Evolutionary conservation across 2,888 invertebrate species (phyloP).

Genomic region (Agrochola macilenta): DNA sequence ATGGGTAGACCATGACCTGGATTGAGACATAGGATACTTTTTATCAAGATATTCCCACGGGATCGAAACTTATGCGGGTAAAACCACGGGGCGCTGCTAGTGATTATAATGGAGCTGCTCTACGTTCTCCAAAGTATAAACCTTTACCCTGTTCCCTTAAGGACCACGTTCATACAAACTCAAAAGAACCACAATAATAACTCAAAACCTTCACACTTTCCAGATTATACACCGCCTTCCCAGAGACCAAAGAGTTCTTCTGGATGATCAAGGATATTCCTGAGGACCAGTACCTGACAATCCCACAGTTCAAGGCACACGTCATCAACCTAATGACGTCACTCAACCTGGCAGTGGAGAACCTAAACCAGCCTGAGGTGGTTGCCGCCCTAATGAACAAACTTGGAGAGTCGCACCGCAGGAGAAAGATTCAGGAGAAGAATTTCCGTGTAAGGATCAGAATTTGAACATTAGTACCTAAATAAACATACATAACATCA

Average conservation of each 20-base stretch:
- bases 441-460: constrained; percentile 81
- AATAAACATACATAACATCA: no score
- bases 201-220: constrained; percentile 10
- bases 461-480: background rate
- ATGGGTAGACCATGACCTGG: no score
- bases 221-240: constrained; percentile 83
- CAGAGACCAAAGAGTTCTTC: constrained; percentile 85
- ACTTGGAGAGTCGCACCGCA: constrained; percentile 84
- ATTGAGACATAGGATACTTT: no score
- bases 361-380: constrained; percentile 85
- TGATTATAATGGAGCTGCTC: background rate
- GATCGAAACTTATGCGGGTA: no score
- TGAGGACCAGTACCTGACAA: constrained; percentile 80
- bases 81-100: no score
- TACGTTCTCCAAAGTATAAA: background rate
- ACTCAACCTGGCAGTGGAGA: constrained; percentile 81
- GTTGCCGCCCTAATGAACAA: constrained; percentile 87
- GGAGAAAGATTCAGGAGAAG: constrained; percentile 79
- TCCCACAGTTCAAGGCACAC: constrained; percentile 87
- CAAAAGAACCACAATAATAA: background rate
- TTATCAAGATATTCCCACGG: no score
- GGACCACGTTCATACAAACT: background rate
- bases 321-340: constrained; percentile 87
- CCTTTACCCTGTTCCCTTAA: background rate
- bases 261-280: constrained; percentile 81